Conservation (phyloP, 2,888 invertebrate genomes). For the Orchesellides sinensis region DNA sequence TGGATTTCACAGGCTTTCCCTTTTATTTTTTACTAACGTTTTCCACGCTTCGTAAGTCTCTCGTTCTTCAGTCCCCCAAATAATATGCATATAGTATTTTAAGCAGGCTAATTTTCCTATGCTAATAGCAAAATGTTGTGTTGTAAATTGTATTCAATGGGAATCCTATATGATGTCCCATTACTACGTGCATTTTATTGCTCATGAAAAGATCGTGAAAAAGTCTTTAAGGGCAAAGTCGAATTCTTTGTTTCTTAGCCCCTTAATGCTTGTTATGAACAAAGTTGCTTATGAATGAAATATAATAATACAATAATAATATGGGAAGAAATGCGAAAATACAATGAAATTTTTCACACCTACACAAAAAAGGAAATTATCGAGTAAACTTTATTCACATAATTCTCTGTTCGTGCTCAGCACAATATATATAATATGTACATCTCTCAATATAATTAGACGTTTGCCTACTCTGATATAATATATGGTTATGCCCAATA, state of each 20-base stretch:
- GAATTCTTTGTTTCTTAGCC: no score
- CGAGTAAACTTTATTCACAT: background rate
- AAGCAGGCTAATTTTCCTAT: background rate
- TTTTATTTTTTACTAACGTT: background rate
- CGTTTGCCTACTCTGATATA: no score
- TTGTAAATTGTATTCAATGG: no score
- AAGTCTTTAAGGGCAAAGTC: no score
- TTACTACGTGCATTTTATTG: no score
- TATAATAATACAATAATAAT: background rate
- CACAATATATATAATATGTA: constrained; percentile 1
- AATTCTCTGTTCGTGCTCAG: background rate
- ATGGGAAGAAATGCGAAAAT: background rate
- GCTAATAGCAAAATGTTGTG: no score
- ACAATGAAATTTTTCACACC: background rate
- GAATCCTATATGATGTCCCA: no score
- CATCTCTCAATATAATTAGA: background rate
- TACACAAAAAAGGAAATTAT: no score
- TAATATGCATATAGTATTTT: background rate
- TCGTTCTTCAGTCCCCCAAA: no score
- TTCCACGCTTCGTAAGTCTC: background rate
- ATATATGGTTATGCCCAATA: background rate
- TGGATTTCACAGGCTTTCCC: background rate
- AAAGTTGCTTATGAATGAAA: background rate
- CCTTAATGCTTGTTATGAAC: no score
- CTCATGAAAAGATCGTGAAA: no score